A percentile compares a stretch with the other conserved stretches of the same genome.
Conservation (phyloP, 2,888 invertebrate species). For the Operophtera brumata region DNA sequence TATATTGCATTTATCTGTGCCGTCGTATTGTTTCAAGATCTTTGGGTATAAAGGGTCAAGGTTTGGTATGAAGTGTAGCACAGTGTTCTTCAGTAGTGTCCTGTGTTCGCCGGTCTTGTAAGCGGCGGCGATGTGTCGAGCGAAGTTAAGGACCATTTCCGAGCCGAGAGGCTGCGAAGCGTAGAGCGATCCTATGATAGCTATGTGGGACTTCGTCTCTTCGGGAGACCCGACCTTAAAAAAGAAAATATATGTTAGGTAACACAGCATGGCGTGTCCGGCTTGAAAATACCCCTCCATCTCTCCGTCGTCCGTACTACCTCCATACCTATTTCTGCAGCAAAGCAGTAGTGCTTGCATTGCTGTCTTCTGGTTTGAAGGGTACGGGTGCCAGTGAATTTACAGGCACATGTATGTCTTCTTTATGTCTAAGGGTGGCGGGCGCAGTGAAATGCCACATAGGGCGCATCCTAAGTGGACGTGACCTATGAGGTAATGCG, state of each 20-base stretch:
- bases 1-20: conserved; percentile 58
- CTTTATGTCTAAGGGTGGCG: too few relatives aligned
- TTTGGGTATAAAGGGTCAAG: conserved; percentile 60
- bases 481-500: too few relatives aligned
- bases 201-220: conserved; percentile 90
- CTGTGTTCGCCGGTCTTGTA: conserved; percentile 84
- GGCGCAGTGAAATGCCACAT: too few relatives aligned
- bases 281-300: too few relatives aligned
- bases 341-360: too few relatives aligned
- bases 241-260: not conserved
- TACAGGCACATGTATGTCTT: too few relatives aligned
- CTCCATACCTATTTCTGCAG: too few relatives aligned
- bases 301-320: too few relatives aligned
- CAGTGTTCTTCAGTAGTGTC: conserved; percentile 84
- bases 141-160: conserved; percentile 90
- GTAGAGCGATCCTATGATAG: conserved; percentile 91
- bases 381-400: too few relatives aligned
- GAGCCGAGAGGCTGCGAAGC: conserved; percentile 91
- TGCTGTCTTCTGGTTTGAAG: too few relatives aligned
- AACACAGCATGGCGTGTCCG: too few relatives aligned
- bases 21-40: conserved; percentile 53
- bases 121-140: conserved; percentile 89
- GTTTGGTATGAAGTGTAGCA: conserved; percentile 89
- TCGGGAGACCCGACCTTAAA: conserved; percentile 88
- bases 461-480: too few relatives aligned